These are phyloP conservation scores for Maniola hyperantus DNA, from an alignment of 2,888 invertebrate species.

Conservation along the genomic window DNA sequence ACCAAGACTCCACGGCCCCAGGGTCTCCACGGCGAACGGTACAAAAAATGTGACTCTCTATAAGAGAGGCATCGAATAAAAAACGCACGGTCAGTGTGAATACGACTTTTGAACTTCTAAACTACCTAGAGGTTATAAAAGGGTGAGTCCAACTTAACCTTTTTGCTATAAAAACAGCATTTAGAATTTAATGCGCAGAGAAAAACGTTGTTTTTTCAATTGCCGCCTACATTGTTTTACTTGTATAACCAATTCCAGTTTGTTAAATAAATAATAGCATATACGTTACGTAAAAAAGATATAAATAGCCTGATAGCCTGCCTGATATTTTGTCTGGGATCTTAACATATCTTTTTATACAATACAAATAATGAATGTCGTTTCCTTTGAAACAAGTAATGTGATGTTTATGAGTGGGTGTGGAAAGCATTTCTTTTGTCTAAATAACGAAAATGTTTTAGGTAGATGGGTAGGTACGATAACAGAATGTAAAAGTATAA, in stretches of 20 bases:
- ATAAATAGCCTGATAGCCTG: not conserved
- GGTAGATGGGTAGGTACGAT: too few relatives aligned
- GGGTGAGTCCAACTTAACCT: not conserved
- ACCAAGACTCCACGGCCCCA: too few relatives aligned
- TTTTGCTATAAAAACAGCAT: not conserved
- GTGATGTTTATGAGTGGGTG: conserved; percentile 7
- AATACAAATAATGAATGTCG: conserved; percentile 7
- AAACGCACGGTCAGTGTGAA: too few relatives aligned
- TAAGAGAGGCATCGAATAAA: too few relatives aligned
- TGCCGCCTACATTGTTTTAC: not conserved
- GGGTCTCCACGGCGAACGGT: too few relatives aligned
- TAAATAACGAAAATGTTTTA: not conserved
- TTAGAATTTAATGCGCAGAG: not conserved
- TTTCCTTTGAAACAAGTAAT: conserved; percentile 8
- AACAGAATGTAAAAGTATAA: too few relatives aligned
- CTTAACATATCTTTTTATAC: not conserved
- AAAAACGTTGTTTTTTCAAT: not conserved
- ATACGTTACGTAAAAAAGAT: conserved; percentile 5
- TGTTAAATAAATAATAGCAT: not conserved
- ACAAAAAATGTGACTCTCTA: too few relatives aligned
- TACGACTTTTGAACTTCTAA: too few relatives aligned
- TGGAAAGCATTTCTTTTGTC: not conserved
- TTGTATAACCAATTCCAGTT: not conserved
- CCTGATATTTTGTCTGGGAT: not conserved
- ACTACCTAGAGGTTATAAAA: not conserved